Base-by-base conservation (phyloP, 2,797 vertebrate species). In the Pagetopsis macropterus region DNA sequence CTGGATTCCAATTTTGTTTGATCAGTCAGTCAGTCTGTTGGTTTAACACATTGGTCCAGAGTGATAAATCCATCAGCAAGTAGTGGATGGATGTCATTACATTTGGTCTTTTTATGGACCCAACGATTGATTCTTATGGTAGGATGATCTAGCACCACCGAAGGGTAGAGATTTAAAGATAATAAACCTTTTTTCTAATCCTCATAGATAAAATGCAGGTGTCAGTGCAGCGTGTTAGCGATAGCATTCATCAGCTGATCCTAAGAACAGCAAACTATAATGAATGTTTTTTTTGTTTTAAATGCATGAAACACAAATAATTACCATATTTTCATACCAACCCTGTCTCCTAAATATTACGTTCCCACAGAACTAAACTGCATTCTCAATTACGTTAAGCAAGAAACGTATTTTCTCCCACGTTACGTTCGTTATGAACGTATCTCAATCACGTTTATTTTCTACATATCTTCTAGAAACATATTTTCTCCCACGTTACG, bases 11-110 rank as follows among this genome's bases (percentile, higher is more conserved):
- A 21, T 64, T 54, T 46, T 66, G 19, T 9, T 59, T 3, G 4
- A 21, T 21, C 23, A 43, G 50, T 27, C 62, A 63, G 45, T 75
- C 55, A 55, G 6, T 52, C 19, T 65, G 15, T 50, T 21, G 17
- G 17, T 55, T 2, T 33, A 62, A 49, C 41, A 21, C 43, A 55
- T 3, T 40, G 14, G 51, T 45, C 6, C 15, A 31, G 2, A 51
- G 15, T 27, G 19, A 33, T 49, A 57, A 1, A 46, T 50, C 2
- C 11, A 31, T 50, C 0, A 3, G 5, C 33, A 54, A 17, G 6
- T 54, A 48, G 17, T 54, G 17, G 14, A 64, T 23, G 33, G 23
- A 23, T 27, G 48, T 15, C 2, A 37, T 66, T n/a, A 66, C 12
- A 44, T 14, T 3, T 58, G 23, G 23, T 52, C 2, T 17, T 23